Conservation (phyloP, 2,888 invertebrate genomes). For the Callimorpha dominula region DNA sequence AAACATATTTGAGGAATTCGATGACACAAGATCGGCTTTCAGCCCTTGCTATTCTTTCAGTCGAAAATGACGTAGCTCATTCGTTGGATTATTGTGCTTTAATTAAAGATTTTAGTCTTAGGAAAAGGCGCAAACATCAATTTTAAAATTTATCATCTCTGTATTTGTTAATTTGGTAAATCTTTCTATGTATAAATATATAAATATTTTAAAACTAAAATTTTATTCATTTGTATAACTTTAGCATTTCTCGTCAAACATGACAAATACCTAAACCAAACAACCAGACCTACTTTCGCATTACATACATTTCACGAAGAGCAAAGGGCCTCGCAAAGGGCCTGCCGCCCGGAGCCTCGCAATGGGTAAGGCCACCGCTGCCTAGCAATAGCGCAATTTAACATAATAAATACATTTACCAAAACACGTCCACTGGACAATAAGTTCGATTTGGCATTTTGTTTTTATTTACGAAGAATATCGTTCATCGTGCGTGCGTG, state of each 20-base stretch:
- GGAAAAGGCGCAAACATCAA: not conserved
- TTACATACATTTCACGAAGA: not conserved
- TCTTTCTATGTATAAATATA: not conserved
- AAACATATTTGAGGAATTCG: too few species aligned
- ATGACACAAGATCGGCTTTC: not conserved
- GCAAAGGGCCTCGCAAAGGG: conserved; percentile 7
- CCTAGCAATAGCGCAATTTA: too few species aligned
- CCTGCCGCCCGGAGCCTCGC: conserved; percentile 16
- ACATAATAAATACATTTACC: too few species aligned
- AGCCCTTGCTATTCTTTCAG: too few species aligned
- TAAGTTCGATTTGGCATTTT: too few species aligned
- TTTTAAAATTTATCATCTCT: conserved; percentile 9
- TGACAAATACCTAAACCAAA: not conserved
- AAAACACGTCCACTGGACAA: too few species aligned
- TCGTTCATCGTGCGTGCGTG: too few species aligned
- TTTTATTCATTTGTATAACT: not conserved
- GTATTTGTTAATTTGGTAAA: conserved; percentile 1
- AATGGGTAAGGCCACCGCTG: conserved; percentile 12
- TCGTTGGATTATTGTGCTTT: not conserved
- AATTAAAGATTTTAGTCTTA: not conserved
- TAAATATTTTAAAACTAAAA: not conserved
- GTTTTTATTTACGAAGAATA: too few species aligned
- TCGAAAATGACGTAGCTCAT: too few species aligned
- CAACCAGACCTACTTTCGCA: not conserved
- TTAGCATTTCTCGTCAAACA: not conserved